phyloP scores from a whole-genome alignment of 1,140 invertebrate species.

The Lasioglossum baleicum region DNA sequence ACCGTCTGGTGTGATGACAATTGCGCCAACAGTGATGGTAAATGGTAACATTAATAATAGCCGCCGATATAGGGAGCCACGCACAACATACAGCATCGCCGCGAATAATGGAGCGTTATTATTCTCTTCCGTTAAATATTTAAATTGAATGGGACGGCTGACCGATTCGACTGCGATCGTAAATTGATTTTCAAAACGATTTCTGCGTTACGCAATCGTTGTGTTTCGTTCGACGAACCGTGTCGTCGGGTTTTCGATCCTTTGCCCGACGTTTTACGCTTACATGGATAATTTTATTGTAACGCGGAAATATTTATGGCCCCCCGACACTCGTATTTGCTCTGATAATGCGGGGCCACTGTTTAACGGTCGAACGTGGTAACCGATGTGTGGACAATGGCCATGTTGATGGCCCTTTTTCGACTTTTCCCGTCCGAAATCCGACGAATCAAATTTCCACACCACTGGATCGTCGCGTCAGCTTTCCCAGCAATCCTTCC shows the following conservation, averaged over 20 bases:
- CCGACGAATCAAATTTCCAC: too few species aligned
- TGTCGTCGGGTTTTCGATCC: conserved; percentile 9
- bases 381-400: background rate
- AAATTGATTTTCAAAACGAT: conserved; percentile 37
- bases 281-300: background rate
- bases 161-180: conserved; percentile 26
- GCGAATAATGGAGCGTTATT: conserved; percentile 43
- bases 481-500: too few species aligned
- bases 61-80: conserved; percentile 38
- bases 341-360: background rate
- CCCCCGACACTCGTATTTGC: background rate
- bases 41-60: conserved; percentile 65
- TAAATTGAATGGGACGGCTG: conserved; percentile 36
- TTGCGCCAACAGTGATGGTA: conserved; percentile 59
- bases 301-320: conserved; percentile 10
- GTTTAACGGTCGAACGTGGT: background rate
- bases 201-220: conserved; percentile 27
- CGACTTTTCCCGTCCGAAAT: too few species aligned
- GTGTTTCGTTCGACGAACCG: conserved; percentile 25
- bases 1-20: conserved; percentile 64
- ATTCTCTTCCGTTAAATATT: conserved; percentile 48
- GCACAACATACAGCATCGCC: conserved; percentile 6
- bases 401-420: background rate
- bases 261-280: background rate
- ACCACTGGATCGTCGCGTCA: too few species aligned